Evolutionary conservation across 2,888 invertebrate species (phyloP), one percentile per base, ranked within the genome.

Genomic region (Drosophila melanosoma): DNA sequence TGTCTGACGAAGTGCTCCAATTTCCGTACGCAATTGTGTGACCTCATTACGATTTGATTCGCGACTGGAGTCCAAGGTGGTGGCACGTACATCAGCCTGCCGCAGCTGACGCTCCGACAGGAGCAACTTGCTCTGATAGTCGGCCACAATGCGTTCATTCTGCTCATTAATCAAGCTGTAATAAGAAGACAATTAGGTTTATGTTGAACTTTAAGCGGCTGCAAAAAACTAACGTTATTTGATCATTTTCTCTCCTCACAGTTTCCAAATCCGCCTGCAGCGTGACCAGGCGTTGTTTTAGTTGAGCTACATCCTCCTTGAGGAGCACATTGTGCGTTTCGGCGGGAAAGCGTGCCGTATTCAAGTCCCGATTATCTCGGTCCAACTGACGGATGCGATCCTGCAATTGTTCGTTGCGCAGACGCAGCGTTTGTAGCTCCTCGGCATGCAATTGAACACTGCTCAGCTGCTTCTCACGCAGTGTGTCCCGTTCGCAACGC

Each of bases 151-250:
- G 85, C 95, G 95, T 92, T 97, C 97, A 6, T 96, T 96, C 94
- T 97, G 96, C 84, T 96, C 95, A 87, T 97, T 96, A 57, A 96
- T 94, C 77, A 95, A 94, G 92, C 96, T 97, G 64, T 29, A 6
- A 7, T 23, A 26, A 1, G 15, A 12, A n/a, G 15, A 56, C 5
- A 32, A 5, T 23, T 23, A 49, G 8, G 1, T 20, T 35, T 17
- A 38, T 3, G n/a, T 8, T 35, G n/a, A 45, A 1, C 8, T 15
- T 48, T 93, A 69, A 51, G 60, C 38, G 59, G 40, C 36, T 11
- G 26, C 15, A 49, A 45, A 15, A 48, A n/a, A 83, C 92, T 91
- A 82, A 95, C 95, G 95, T 95, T 23, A 95, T 90, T 90, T 95
- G 95, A 54, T 91, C 93, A 69, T 95, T 95, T 65, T 94, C 94